Evolutionary conservation across 2,113 vertebrate genomes (phyloP).

Genomic region (Clinocottus analis): DNA sequence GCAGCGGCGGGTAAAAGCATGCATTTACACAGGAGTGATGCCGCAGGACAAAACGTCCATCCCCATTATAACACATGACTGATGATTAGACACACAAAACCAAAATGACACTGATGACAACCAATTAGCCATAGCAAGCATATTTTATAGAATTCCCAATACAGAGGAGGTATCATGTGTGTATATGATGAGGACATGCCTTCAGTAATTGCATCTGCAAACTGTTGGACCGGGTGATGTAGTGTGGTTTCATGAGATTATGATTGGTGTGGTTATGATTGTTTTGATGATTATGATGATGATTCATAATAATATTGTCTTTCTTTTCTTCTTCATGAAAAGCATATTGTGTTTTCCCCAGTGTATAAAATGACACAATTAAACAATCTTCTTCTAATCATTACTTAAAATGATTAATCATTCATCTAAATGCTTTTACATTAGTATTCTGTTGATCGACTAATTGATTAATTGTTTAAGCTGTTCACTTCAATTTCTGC

Average conservation of each 20-base stretch:
- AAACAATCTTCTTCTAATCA: neutral
- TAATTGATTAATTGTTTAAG: neutral
- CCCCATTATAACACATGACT: neutral
- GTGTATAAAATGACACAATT: neutral
- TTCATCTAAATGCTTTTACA: neutral
- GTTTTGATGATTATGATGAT: neutral
- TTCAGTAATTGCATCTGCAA: slow-evolving; percentile 6
- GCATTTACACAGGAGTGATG: neutral
- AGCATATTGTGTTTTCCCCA: neutral
- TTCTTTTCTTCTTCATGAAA: neutral
- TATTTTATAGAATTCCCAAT: too few relatives aligned
- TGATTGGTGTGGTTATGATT: neutral
- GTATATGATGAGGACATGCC: neutral
- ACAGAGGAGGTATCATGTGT: too few relatives aligned
- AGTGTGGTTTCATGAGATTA: neutral
- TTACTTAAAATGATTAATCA: neutral
- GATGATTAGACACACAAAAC: neutral
- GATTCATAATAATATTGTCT: neutral
- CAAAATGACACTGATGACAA: neutral
- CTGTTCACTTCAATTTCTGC: slow-evolving; percentile 5
- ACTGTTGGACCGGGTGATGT: slow-evolving; percentile 3
- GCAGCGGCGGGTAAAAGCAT: slow-evolving; percentile 32
- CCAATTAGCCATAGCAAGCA: slow-evolving; percentile 1
- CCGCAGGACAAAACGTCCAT: neutral
- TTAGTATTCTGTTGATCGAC: slow-evolving; percentile 1